Evolutionary conservation across 2,888 invertebrate species (phyloP), one percentile per base, ranked within the genome.

Genomic region (Cosmopolites sordidus): DNA sequence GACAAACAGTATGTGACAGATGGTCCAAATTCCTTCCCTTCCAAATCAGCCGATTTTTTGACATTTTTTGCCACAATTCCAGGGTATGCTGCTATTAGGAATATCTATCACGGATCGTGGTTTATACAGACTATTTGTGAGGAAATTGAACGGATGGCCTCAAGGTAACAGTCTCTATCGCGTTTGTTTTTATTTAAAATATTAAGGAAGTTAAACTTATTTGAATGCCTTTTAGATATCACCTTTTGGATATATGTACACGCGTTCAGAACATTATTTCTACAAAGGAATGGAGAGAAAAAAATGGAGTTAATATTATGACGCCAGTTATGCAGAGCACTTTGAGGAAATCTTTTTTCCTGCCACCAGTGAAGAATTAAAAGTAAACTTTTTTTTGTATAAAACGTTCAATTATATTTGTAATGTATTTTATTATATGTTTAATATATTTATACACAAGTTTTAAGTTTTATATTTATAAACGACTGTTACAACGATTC

Each of bases 121-220:
- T 71, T 72, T 48, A 72, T 73, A 2, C 71, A 73, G 54, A 62
- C 66, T 1, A 48, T 73, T 8, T 73, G 73, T 53, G 55, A 69
- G 12, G 59, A 60, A 45, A 62, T 73, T 50, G 57, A 60, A 3
- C 48, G 61, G 15, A 47, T 60, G 41, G 62, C 60, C 16, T 17
- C 62, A 39, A 56, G 53, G 69, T 70, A 62, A 62, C n/a, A n/a
- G n/a, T n/a, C 61, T 51, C 44, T 58, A 17, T 22, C 37, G 22
- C 30, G 12, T 15, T 18, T 11, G 16, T 42, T 1, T n/a, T n/a
- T n/a, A n/a, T n/a, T n/a, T n/a, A n/a, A 49, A 30, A 14, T 49
- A 16, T n/a, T 30, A 29, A 40, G 27, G 48, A 14, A 17, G 9
- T 39, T 29, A 16, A 12, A 33, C 39, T 38, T 38, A 6, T 27